Base-by-base conservation (phyloP, 2,888 invertebrate species). In the Biston stratarius region DNA sequence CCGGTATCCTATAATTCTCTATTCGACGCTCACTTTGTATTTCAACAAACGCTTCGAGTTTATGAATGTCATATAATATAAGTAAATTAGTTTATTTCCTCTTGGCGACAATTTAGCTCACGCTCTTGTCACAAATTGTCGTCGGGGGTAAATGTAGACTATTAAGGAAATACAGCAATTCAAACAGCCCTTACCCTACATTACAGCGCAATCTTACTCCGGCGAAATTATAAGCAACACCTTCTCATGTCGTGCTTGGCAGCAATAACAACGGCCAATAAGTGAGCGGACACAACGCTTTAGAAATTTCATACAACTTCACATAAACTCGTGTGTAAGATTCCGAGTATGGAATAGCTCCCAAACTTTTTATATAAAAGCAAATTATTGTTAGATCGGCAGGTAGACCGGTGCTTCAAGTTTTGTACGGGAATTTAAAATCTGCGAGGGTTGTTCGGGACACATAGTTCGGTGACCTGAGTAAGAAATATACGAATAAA, bases 121-220 rank as follows among this genome's bases (percentile, higher is more conserved):
- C 92, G 92, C 87, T 90, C 91, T 89, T 90, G 89, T 93, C 92
- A 90, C 92, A 91, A 94, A 93, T 93, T 91, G 92, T 92, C 87
- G 92, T 84, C 91, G 87, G 82, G 89, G 92, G 90, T 93, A 93
- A 93, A 91, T 92, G 92, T 88, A 90, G 90, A 91, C 91, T 93
- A 93, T 93, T 93, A 93, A 89, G 93, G 93, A 93, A 93, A 93
- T 93, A 94, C 93, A 92, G 91, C 92, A 92, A 92, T 93, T 91
- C 92, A 84, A 87, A 79, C 88, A 87, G 86, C 89, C 90, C 92
- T 92, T 92, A 92, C 91, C 92, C 90, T 83, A 88, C 83, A 93
- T 94, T 92, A 93, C 87, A 72, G 90, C 87, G 91, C 90, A 94
- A 93, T 94, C 93, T 92, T 89, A 89, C 83, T 80, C 82, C 88